Base-by-base conservation (phyloP, 2,888 invertebrate genomes). In the Monochamus alternatus region DNA sequence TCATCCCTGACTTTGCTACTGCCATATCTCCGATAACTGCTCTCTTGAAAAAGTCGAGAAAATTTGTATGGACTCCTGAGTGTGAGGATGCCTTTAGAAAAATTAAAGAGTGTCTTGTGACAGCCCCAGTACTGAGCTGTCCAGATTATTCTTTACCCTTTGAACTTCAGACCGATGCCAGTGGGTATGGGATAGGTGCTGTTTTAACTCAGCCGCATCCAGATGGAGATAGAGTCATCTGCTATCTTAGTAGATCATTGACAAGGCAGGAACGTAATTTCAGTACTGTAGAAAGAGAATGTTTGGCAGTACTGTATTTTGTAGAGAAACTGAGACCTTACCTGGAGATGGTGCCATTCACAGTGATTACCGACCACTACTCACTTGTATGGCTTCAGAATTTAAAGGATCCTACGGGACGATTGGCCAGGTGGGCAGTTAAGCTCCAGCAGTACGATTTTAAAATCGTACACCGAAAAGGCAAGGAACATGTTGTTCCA, bases 71-170 rank as follows among this genome's bases (percentile, higher is more conserved):
- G 81, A 69, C 73, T 3, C 30, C 32, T 0, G 72, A 74, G 10
- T 74, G 68, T 30, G 55, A 78, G 5, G 47, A 30, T 0, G n/a
- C 78, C 3, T 79, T 75, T 31, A 22, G n/a, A n/a, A 14, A 10
- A 0, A 47, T 80, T 8, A 80, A 80, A 68, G 73, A 75, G 52
- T 63, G 31, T 43, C 67, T 81, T 9, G 65, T 76, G 5, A 60
- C 73, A 0, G 81, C 80, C 4, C 78, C 80, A 5, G 74, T 81
- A 3, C 52, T 81, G 32, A 60, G 44, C 43, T 79, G 81, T 60
- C 80, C 81, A 0, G 78, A 82, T 73, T 82, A 78, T 47, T 44
- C 32, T 14, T 38, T 43, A 7, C 75, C 75, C 3, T 82, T 82
- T 65, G 52, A 63, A 0, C 51, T 82, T 0, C 81, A 82, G 32